Base-by-base conservation (phyloP, 2,113 vertebrate species). In the Rattus rattus region DNA sequence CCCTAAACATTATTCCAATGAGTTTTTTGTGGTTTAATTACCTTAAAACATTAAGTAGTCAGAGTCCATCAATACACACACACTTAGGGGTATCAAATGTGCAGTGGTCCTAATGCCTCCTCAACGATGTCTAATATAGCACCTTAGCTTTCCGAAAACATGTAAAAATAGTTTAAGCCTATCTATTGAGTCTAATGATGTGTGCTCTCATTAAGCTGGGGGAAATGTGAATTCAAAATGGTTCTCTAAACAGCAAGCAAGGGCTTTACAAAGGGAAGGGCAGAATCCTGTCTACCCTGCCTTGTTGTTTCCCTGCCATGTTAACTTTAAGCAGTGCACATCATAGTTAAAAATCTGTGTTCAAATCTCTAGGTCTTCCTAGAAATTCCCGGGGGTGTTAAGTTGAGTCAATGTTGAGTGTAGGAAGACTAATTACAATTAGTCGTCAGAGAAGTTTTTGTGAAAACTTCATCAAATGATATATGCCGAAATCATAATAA, bases 11-110 rank as follows among this genome's bases (percentile, higher is more conserved):
- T 98, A 97, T 93, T 97, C 92, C 96, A 93, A 96, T 97, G 96
- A 96, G 96, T 92, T 97, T 97, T 97, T 96, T 96, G 95, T 95
- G 91, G 97, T 91, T 98, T 97, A 97, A 97, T 98, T 97, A 98
- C 96, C 96, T 98, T 98, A 96, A 97, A 97, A 96, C 93, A 92
- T 97, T 97, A 97, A 96, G 54, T 93, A 96, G 90, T 97, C 84
- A 92, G 79, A 97, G 47, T 70, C 94, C 92, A 96, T 98, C 96
- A 96, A 97, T 97, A 96, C 67, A 95, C 70, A 94, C 92, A 92
- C 93, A 93, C 85, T 98, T 97, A 97, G 92, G 85, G 95, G 84
- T 95, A 96, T 88, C 89, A 94, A 63, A 90, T 96, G 94, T 47
- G 19, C 0, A 4, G 80, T 47, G 24, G 80, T 95, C 90, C 88